Evolutionary conservation across 2,888 invertebrate genomes (phyloP).

Genomic region (Aproaerema taeniolella): DNA sequence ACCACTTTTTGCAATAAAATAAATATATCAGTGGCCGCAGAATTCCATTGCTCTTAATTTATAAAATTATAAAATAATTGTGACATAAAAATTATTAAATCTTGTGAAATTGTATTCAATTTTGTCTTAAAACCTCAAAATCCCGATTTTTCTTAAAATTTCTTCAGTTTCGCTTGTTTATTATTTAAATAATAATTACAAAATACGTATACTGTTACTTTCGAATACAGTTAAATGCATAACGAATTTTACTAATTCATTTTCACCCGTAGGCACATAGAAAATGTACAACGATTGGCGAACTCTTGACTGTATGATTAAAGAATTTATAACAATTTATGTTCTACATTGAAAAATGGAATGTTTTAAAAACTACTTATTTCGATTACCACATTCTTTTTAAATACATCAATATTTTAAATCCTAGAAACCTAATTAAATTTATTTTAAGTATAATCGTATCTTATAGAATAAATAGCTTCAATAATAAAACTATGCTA

Average conservation of each 20-base stretch:
- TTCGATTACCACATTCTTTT: conserved; percentile 25
- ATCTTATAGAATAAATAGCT: conserved; percentile 68
- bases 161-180: conserved; percentile 33
- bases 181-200: not conserved
- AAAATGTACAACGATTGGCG: too few relatives aligned
- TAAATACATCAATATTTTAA: conserved; percentile 46
- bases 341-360: conserved; percentile 28
- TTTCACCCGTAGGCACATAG: too few relatives aligned
- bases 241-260: too few relatives aligned
- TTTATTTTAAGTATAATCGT: conserved; percentile 42
- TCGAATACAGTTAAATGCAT: too few relatives aligned
- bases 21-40: too few relatives aligned
- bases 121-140: too few relatives aligned
- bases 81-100: too few relatives aligned
- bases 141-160: too few relatives aligned
- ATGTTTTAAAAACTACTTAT: conserved; percentile 29
- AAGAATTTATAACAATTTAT: conserved; percentile 4
- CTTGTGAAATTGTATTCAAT: too few relatives aligned
- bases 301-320: not conserved
- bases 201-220: not conserved
- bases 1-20: too few relatives aligned
- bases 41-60: too few relatives aligned
- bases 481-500: conserved; percentile 25
- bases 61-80: too few relatives aligned
- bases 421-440: conserved; percentile 31